These are phyloP conservation scores for Dendroctonus valens DNA, from an alignment of 1,140 invertebrate species.

Conservation along the genomic window DNA sequence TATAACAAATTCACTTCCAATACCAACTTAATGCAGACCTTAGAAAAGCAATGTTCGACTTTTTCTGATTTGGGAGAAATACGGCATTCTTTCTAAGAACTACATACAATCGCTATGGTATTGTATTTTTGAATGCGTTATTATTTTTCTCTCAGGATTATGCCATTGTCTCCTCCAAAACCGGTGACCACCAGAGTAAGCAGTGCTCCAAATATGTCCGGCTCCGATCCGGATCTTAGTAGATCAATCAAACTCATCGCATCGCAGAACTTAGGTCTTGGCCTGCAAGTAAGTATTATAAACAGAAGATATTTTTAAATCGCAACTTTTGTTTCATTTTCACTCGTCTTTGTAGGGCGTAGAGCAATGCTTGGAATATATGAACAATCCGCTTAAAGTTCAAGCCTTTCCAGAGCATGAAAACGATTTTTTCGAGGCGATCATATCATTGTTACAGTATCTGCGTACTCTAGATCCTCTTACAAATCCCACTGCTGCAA, in stretches of 20 bases:
- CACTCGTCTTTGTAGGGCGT: slow-evolving; percentile 59
- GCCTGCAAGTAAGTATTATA: slow-evolving; percentile 16
- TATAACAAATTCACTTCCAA: too few species aligned
- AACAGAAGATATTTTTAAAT: background rate
- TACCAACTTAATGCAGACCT: too few species aligned
- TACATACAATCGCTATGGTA: too few species aligned
- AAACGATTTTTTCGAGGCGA: slow-evolving; percentile 69
- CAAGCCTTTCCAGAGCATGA: slow-evolving; percentile 69
- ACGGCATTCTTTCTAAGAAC: too few species aligned
- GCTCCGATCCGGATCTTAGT: slow-evolving; percentile 16
- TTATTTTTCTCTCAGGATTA: slow-evolving; percentile 25
- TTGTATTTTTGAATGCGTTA: too few species aligned
- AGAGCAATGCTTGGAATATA: slow-evolving; percentile 62
- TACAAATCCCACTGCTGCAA: slow-evolving; percentile 51
- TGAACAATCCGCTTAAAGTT: slow-evolving; percentile 53
- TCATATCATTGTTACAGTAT: slow-evolving; percentile 69
- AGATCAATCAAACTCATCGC: slow-evolving; percentile 68
- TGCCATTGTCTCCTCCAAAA: slow-evolving; percentile 33
- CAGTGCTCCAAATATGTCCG: background rate
- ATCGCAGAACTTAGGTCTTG: slow-evolving; percentile 61
- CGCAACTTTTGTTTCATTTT: slow-evolving; percentile 2
- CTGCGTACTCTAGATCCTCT: slow-evolving; percentile 54
- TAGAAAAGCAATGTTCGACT: too few species aligned
- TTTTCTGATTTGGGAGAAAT: too few species aligned
- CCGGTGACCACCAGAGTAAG: slow-evolving; percentile 26